Evolutionary conservation across 1,140 invertebrate species (phyloP).

Genomic region (Drosophila virilis): DNA sequence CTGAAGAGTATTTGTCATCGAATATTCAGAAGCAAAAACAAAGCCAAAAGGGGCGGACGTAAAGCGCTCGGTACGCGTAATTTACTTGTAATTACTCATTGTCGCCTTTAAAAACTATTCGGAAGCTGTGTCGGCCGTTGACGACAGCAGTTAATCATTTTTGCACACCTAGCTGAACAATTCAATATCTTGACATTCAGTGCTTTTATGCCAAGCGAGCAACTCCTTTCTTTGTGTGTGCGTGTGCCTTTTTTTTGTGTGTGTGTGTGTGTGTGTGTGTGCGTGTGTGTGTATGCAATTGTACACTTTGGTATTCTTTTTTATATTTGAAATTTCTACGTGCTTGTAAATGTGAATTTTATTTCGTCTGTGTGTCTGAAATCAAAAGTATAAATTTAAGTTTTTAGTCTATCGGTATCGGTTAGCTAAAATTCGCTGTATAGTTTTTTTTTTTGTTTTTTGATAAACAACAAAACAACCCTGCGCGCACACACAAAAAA

Average conservation of each 20-base stretch:
- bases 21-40: constrained; percentile 47
- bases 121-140: constrained; percentile 20
- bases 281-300: constrained; percentile 7
- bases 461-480: constrained; percentile 48
- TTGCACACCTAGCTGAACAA: constrained; percentile 1
- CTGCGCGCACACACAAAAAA: constrained; percentile 44
- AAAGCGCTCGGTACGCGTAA: constrained; percentile 49
- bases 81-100: constrained; percentile 44
- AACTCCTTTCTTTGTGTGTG: constrained; percentile 20
- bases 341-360: constrained; percentile 4
- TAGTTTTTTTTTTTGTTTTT: constrained; percentile 23
- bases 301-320: not conserved
- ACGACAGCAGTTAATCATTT: constrained; percentile 16
- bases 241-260: constrained; percentile 3
- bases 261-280: not conserved
- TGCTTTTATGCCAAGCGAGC: constrained; percentile 4
- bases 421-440: constrained; percentile 41
- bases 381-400: constrained; percentile 37
- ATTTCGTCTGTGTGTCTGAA: constrained; percentile 32
- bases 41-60: constrained; percentile 53
- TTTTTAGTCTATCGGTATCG: constrained; percentile 48
- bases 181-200: not conserved
- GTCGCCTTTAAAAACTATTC: constrained; percentile 16
- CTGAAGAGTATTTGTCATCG: constrained; percentile 38
- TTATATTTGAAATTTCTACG: not conserved